A percentile compares a stretch with the other conserved stretches of the same genome.
Conservation (phyloP, 2,888 invertebrate genomes). For the Drosophila paucipuncta region DNA sequence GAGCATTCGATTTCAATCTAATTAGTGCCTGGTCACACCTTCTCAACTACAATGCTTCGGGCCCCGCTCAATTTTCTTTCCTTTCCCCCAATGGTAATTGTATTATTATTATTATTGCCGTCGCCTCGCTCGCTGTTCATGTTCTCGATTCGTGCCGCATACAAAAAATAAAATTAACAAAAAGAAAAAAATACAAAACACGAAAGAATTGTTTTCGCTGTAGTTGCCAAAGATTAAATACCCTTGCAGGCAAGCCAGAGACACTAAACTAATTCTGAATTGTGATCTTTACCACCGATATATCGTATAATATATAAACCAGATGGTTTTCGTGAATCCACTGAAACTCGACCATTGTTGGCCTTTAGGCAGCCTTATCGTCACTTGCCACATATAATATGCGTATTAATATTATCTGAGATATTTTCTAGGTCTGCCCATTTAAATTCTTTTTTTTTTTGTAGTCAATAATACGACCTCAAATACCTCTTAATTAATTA, state of each 20-base stretch:
- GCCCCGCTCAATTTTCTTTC: conserved; percentile 29
- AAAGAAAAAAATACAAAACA: background rate
- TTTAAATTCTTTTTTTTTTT: background rate
- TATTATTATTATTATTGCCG: conserved; percentile 56
- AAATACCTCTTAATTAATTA: background rate
- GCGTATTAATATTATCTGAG: background rate
- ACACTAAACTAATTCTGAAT: background rate
- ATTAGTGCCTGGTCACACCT: conserved; percentile 65
- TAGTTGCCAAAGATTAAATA: background rate
- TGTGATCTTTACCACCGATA: background rate
- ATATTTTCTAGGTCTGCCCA: background rate
- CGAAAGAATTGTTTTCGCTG: background rate
- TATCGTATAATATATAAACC: background rate
- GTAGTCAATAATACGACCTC: background rate
- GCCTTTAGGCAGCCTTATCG: background rate
- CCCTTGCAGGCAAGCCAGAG: background rate
- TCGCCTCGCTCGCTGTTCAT: conserved; percentile 21
- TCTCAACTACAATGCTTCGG: conserved; percentile 32
- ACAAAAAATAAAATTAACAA: conserved; percentile 7
- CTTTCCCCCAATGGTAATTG: conserved; percentile 42
- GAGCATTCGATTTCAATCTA: conserved; percentile 52
- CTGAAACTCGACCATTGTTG: background rate
- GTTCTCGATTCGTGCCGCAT: conserved; percentile 32
- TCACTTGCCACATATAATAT: background rate
- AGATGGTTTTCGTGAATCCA: background rate